Percentiles rank a stretch among this genome's conserved stretches.
Evolutionary conservation across 1,140 invertebrate genomes (phyloP).

Genomic region (Parasteatoda tepidariorum): DNA sequence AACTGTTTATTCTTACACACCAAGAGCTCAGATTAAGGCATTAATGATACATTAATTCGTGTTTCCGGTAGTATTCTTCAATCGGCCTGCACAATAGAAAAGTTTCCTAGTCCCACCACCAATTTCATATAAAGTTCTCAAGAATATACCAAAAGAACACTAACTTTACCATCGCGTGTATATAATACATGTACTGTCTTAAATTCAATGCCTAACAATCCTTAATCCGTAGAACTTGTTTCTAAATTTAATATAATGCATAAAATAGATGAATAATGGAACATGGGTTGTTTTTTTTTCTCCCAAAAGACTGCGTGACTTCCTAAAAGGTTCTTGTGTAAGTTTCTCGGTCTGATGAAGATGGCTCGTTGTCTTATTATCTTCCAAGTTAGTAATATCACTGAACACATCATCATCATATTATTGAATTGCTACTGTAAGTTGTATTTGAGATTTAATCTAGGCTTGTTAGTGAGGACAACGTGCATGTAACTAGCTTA

Average conservation of each 20-base stretch:
- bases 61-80: slow-evolving; percentile 43
- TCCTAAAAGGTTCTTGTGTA: slow-evolving; percentile 52
- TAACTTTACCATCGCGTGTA: slow-evolving; percentile 42
- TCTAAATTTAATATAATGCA: slow-evolving; percentile 60
- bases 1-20: slow-evolving; percentile 5
- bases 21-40: slow-evolving; percentile 29
- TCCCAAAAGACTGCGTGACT: slow-evolving; percentile 54
- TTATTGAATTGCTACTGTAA: slow-evolving; percentile 38
- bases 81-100: slow-evolving; percentile 49
- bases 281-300: slow-evolving; percentile 57
- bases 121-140: slow-evolving; percentile 35
- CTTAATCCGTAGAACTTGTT: slow-evolving; percentile 58
- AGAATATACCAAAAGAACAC: slow-evolving; percentile 6
- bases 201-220: slow-evolving; percentile 55
- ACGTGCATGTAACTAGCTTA: neutral
- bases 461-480: neutral
- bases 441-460: slow-evolving; percentile 23
- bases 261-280: slow-evolving; percentile 60
- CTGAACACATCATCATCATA: slow-evolving; percentile 35
- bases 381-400: slow-evolving; percentile 21
- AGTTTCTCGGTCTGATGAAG: slow-evolving; percentile 52
- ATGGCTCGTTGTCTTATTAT: slow-evolving; percentile 51
- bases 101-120: slow-evolving; percentile 13
- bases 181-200: slow-evolving; percentile 45
- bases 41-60: slow-evolving; percentile 43